phyloP scores from a whole-genome alignment of 2,113 vertebrate genomes.

The Gnathonemus longibarbis region DNA sequence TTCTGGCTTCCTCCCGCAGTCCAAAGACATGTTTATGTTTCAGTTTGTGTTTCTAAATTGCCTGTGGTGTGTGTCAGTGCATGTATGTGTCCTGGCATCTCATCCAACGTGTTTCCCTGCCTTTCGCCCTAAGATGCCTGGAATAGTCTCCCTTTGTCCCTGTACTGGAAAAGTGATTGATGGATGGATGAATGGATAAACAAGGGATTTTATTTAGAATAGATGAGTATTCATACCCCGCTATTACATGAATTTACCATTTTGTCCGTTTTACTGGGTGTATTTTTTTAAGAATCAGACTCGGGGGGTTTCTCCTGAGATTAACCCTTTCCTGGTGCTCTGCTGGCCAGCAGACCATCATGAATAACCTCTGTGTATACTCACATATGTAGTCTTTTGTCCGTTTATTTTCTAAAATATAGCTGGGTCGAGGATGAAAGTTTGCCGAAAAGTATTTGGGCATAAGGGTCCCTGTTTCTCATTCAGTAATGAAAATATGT shows the following conservation, averaged over 20 bases:
- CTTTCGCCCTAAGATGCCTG: not conserved
- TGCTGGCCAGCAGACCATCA: not conserved
- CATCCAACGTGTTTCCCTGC: not conserved
- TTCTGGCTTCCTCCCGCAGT: not conserved
- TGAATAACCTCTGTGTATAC: not conserved
- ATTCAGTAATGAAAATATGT: not conserved
- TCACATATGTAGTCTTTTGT: not conserved
- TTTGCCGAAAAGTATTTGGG: not conserved
- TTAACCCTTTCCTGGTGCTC: not conserved
- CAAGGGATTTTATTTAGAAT: not conserved
- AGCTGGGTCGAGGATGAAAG: not conserved
- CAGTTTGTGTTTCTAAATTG: not conserved
- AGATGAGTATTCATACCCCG: not conserved
- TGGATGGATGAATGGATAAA: not conserved
- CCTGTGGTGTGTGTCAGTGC: not conserved
- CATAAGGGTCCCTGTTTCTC: not conserved
- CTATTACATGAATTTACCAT: not conserved
- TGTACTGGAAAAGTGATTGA: not conserved
- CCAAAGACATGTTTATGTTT: not conserved
- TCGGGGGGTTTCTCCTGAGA: not conserved
- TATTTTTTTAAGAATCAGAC: not conserved
- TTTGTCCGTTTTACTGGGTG: not conserved
- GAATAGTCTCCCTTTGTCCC: not conserved
- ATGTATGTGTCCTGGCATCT: not conserved
- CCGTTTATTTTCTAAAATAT: not conserved